phyloP scores from a whole-genome alignment of 2,113 vertebrate genomes.

The Murina feae region DNA sequence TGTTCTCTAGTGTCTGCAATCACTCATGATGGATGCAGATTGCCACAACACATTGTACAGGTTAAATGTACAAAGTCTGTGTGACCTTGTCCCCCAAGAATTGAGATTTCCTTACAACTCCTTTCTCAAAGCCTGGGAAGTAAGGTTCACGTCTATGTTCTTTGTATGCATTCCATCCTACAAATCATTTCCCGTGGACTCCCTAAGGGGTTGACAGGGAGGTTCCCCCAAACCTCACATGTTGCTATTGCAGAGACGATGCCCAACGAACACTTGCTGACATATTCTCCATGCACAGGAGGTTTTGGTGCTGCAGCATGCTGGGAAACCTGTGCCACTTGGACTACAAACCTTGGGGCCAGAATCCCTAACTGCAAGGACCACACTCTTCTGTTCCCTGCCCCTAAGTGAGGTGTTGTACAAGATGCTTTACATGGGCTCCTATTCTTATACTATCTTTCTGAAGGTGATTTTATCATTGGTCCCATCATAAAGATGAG shows the following conservation, averaged over 20 bases:
- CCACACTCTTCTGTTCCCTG: not conserved
- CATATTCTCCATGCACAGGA: not conserved
- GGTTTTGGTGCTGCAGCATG: not conserved
- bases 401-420: not conserved
- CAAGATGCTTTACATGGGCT: not conserved
- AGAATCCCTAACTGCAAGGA: not conserved
- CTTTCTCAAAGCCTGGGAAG: not conserved
- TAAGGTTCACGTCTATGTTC: not conserved
- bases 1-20: not conserved
- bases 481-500: not conserved
- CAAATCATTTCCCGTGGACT: not conserved
- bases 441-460: not conserved
- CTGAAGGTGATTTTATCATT: not conserved
- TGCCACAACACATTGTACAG: not conserved
- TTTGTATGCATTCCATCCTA: not conserved
- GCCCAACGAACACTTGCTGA: not conserved
- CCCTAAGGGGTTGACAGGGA: not conserved
- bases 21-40: not conserved
- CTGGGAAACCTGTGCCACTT: not conserved
- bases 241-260: not conserved
- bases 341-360: not conserved
- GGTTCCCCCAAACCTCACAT: not conserved
- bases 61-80: not conserved
- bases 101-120: not conserved
- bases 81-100: not conserved